These are phyloP conservation scores for Paracentrotus lividus DNA, from an alignment of 53 echinoderm and acorn worm genomes.

Conservation along the genomic window DNA sequence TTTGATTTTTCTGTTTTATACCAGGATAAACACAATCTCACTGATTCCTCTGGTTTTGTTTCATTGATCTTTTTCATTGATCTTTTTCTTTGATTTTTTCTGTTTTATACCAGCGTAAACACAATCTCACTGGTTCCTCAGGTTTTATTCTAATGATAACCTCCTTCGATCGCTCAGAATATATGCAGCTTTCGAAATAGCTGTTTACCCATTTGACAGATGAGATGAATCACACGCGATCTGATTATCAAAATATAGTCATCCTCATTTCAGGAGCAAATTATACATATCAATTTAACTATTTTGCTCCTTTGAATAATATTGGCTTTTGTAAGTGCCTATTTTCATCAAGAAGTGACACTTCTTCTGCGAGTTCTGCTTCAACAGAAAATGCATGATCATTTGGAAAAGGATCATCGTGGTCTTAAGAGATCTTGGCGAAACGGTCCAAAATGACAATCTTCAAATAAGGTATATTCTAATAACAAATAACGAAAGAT, in stretches of 20 bases:
- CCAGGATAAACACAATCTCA: too few species aligned
- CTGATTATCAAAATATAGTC: background rate
- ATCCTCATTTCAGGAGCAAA: background rate
- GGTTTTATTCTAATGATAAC: too few species aligned
- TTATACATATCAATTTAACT: background rate
- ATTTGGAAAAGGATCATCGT: background rate
- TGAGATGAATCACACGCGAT: background rate
- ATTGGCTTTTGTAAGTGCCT: background rate
- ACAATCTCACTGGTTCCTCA: too few species aligned
- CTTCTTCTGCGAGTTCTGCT: background rate
- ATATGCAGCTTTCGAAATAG: background rate
- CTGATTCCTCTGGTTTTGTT: too few species aligned
- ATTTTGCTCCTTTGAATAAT: background rate
- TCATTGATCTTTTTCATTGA: too few species aligned
- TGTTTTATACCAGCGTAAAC: too few species aligned
- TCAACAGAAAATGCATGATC: slow-evolving; percentile 10
- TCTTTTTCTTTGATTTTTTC: too few species aligned
- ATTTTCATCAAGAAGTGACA: background rate
- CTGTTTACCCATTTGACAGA: background rate
- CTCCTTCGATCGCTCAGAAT: background rate
- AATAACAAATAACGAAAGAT: background rate
- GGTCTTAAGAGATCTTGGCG: background rate
- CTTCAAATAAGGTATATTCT: background rate
- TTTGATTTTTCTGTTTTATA: too few species aligned
- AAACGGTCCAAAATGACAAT: background rate